Base-by-base conservation (phyloP, 2,113 vertebrate genomes). In the Delphinus delphis region DNA sequence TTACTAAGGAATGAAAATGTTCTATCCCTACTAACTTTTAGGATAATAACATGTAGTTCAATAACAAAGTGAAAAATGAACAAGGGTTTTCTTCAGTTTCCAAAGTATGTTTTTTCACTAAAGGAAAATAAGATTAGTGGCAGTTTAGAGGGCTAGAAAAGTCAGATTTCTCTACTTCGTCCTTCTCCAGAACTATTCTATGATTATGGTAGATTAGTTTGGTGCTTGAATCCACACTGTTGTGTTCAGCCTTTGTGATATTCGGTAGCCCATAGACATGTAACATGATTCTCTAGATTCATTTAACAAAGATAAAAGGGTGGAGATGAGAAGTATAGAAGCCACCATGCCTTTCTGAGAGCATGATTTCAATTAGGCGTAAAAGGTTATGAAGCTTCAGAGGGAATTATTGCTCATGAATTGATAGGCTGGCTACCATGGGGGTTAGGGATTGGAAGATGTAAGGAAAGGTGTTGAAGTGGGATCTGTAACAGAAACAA, bases 261-360 rank as follows among this genome's bases (percentile, higher is more conserved):
- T 70, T 71, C 14, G 2, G 84, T 71, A 58, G 58, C 18, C 63
- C 41, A 65, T 9, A 50, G 4, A 55, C n/a, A 38, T 65, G 36
- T 65, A 20, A 74, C 20, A 41, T 31, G 26, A 73, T 38, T 79
- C 63, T 83, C 14, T 33, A 95, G 33, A 84, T 62, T 88, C 25
- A 92, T 73, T 73, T 60, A 89, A 95, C 47, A 79, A 93, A 63
- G 26, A 80, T 44, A n/a, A 89, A 89, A 95, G 2, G 10, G 71
- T 71, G 38, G 13, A 31, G 15, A 80, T 53, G 62, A 23, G 5
- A 90, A 31, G 47, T 50, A 31, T 31, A 5, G 26, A 94, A 53
- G 15, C 38, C 11, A 11, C 18, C 36, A 20, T 33, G 80, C 2
- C 9, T 60, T 60, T 70, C 31, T 67, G 15, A 74, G 4, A 31